A percentile compares a stretch with the other conserved stretches of the same genome.
Evolutionary conservation across 92 coral and sea anemone genomes (phyloP).

Genomic region (Epizoanthus ramosus): DNA sequence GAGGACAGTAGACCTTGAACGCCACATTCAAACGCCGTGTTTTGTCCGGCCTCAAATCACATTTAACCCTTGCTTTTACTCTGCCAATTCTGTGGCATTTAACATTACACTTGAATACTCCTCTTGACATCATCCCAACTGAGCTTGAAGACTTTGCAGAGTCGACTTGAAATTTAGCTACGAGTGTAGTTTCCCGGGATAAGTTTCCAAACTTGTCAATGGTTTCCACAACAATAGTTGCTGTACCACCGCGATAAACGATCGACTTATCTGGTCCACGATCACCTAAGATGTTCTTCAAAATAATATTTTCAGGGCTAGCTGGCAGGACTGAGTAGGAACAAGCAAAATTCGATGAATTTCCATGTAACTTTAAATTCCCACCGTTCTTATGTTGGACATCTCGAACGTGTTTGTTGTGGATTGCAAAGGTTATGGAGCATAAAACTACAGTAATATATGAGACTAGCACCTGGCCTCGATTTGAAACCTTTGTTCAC

Average conservation of each 20-base stretch:
- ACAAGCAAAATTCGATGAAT: neutral
- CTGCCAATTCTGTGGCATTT: conserved; percentile 20
- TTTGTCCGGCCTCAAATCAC: neutral
- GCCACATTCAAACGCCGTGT: neutral
- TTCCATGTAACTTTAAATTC: neutral
- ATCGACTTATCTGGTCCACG: neutral
- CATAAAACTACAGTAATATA: too few species aligned
- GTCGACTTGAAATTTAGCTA: neutral
- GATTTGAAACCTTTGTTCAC: too few species aligned
- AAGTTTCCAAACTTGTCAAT: conserved; percentile 24
- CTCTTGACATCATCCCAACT: conserved; percentile 2
- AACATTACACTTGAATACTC: neutral
- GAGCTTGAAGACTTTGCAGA: neutral
- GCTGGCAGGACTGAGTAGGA: conserved; percentile 16
- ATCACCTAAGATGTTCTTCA: neutral
- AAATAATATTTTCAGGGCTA: neutral
- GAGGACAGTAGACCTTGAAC: neutral
- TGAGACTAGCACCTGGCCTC: too few species aligned
- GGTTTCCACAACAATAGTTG: neutral
- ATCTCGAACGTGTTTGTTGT: neutral
- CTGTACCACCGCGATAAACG: conserved; percentile 27
- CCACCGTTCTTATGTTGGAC: neutral
- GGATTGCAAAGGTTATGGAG: neutral
- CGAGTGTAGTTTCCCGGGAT: neutral
- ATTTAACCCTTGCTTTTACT: conserved; percentile 7